Percentiles rank a stretch among this genome's conserved stretches.
phyloP scores from a whole-genome alignment of 2,113 vertebrate species.

The Phyllostomus discolor region DNA sequence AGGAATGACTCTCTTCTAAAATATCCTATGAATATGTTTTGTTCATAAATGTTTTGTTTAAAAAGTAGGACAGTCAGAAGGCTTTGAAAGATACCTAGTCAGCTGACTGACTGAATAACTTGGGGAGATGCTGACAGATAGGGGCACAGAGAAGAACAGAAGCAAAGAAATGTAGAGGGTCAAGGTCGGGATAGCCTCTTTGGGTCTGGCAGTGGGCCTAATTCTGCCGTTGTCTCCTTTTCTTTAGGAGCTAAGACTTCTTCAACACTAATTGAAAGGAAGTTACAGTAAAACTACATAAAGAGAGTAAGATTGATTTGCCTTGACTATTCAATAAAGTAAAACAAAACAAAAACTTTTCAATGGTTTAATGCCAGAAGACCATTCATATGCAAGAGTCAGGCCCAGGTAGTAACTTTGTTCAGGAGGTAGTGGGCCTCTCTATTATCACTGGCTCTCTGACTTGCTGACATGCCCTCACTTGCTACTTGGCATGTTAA shows the following conservation, averaged over 20 bases:
- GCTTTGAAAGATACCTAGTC: background rate
- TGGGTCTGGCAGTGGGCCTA: background rate
- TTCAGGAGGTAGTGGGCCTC: background rate
- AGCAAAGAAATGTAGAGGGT: background rate
- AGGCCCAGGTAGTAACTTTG: background rate
- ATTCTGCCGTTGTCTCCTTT: background rate
- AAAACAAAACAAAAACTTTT: background rate
- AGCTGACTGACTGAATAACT: background rate
- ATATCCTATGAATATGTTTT: background rate
- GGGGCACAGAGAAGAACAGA: background rate
- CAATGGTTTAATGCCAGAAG: background rate
- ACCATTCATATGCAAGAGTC: background rate
- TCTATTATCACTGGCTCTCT: background rate
- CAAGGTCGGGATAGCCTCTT: background rate
- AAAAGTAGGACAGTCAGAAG: background rate
- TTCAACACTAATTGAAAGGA: background rate
- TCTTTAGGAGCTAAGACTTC: constrained; percentile 11
- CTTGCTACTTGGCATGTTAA: background rate
- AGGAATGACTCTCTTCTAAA: background rate
- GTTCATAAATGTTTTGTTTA: constrained; percentile 28
- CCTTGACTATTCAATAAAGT: background rate
- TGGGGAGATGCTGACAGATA: background rate
- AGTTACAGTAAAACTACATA: background rate
- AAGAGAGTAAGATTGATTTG: constrained; percentile 19
- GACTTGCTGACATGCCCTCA: background rate